Base-by-base conservation (phyloP, 2,888 invertebrate species). In the Gastrophysa polygoni region DNA sequence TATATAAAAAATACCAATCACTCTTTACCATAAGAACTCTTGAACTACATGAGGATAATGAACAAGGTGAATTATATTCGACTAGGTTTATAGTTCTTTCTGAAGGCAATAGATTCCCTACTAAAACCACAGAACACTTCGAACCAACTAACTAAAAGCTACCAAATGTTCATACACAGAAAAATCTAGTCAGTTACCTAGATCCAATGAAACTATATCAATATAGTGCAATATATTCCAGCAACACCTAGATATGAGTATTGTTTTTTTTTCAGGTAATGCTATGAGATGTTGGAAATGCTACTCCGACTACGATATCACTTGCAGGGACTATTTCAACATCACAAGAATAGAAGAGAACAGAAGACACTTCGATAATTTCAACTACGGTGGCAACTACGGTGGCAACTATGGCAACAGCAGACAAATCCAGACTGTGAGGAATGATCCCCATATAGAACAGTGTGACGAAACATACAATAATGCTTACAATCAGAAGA, bases 211-310 rank as follows among this genome's bases (percentile, higher is more conserved):
- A n/a, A n/a, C n/a, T n/a, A n/a, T n/a, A n/a, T n/a, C n/a, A n/a
- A n/a, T n/a, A n/a, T n/a, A n/a, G n/a, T n/a, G n/a, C n/a, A n/a
- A n/a, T n/a, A n/a, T n/a, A n/a, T n/a, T n/a, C n/a, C n/a, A n/a
- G n/a, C n/a, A n/a, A n/a, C n/a, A n/a, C n/a, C 10, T 10, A 38
- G 14, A 38, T 14, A 38, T 14, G n/a, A n/a, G n/a, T 43, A 28
- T 44, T 21, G 16, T 57, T 18, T n/a, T 32, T 59, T 47, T 85
- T 86, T 72, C 84, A 86, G 90, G 89, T 69, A 85, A 85, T 63
- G 84, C 89, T 2, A 80, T 92, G 7, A 85, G 86, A 71, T 93
- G 92, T 77, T 93, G 91, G 90, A 85, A 88, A 4, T 93, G 92
- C 73, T 87, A 89, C 0, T 91, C 91, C 0, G 89, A 90, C 71